Evolutionary conservation across 2,888 invertebrate species (phyloP), one percentile per base, ranked within the genome.

Genomic region (Scaptomyza cyrtandrae): DNA sequence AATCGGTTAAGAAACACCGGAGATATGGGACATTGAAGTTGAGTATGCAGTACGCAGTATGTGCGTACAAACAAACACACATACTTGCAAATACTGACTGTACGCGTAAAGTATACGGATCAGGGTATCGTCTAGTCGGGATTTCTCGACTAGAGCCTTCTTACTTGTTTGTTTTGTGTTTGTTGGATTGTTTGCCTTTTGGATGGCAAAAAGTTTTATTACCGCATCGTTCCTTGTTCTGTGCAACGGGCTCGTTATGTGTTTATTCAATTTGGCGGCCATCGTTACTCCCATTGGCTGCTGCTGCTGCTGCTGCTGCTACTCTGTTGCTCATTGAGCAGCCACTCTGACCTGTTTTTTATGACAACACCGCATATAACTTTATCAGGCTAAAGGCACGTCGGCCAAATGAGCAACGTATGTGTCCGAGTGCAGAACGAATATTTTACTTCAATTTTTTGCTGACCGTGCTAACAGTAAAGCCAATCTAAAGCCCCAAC

Each of bases 161-260:
- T n/a, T n/a, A n/a, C n/a, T n/a, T n/a, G n/a, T n/a, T 45, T 72
- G 45, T 63, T 50, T 44, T 49, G 11, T 46, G 60, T 35, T 53
- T 59, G 65, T 52, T 71, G 67, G 67, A 48, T 64, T 68, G 58
- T 54, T 56, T 37, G 53, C 57, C 39, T 56, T 43, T 57, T 43
- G 52, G 50, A 53, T 62, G 80, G 74, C 85, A 86, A 85, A 85
- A 76, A 85, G 86, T 85, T 85, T 85, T 85, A 85, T 85, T 80
- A 86, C 88, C 78, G 88, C 71, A 80, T 58, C 71, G 86, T 57
- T 83, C 27, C 71, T 43, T 64, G 45, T 49, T 54, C 63, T 65
- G 45, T 74, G 72, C 87, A 87, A 65, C 68, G 74, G 71, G 72
- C 88, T 88, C 85, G 85, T 85, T 85, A 85, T 86, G 80, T 88